These are phyloP conservation scores for Biston betularia DNA, from an alignment of 2,888 invertebrate genomes.

Conservation along the genomic window DNA sequence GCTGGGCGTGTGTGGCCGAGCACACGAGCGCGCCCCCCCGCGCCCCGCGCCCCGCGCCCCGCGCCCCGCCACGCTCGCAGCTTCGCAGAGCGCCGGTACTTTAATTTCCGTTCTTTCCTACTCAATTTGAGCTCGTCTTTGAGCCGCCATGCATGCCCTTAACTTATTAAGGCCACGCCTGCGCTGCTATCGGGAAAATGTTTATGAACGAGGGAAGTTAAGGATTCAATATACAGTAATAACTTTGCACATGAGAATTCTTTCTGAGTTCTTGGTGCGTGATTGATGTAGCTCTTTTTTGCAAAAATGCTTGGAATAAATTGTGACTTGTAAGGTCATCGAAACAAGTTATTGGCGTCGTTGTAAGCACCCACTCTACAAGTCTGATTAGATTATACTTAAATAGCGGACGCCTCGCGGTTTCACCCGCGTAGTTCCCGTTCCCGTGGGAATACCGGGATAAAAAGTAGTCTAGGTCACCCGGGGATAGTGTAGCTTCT, in stretches of 20 bases:
- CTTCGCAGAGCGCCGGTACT: conserved; percentile 49
- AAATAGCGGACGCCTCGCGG: not conserved
- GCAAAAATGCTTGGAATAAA: conserved; percentile 1
- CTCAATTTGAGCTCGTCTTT: conserved; percentile 58
- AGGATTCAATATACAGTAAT: conserved; percentile 31
- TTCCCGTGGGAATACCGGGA: no score
- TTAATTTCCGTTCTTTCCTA: conserved; percentile 75
- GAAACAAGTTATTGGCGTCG: not conserved
- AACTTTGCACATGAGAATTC: conserved; percentile 27
- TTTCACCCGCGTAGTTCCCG: no score
- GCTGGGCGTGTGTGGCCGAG: no score
- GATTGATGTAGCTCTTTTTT: conserved; percentile 14
- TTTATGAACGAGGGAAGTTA: conserved; percentile 22
- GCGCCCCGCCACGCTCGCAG: no score
- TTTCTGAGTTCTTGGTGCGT: conserved; percentile 15
- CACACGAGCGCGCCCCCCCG: not conserved
- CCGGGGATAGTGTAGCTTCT: no score
- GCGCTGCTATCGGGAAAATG: conserved; percentile 20
- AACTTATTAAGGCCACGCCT: conserved; percentile 50
- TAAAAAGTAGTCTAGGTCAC: no score
- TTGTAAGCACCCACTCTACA: no score
- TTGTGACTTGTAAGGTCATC: not conserved
- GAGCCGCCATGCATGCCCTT: conserved; percentile 46
- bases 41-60: not conserved
- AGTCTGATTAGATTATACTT: not conserved